Conservation (phyloP, 2,797 vertebrate genomes). For the Rhinatrema bivittatum region DNA sequence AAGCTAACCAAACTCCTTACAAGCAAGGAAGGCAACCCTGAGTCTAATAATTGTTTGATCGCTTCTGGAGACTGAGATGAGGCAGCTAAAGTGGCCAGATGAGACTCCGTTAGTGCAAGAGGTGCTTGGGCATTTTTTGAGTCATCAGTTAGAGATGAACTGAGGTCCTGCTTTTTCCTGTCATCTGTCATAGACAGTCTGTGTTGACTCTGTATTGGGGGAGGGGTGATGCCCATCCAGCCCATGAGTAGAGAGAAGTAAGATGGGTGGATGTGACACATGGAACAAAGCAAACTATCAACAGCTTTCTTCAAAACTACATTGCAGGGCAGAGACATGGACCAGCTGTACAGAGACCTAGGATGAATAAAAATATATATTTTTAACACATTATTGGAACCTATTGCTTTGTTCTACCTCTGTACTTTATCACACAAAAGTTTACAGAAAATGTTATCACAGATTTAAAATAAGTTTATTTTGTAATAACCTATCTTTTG, state of each 20-base stretch:
- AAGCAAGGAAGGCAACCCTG: slow-evolving; percentile 85
- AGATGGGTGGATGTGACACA: slow-evolving; percentile 96
- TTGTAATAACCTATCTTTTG: too few relatives aligned
- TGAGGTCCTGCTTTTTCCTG: slow-evolving; percentile 89
- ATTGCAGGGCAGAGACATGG: slow-evolving; percentile 93
- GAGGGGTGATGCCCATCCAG: slow-evolving; percentile 89
- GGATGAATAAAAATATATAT: slow-evolving; percentile 9
- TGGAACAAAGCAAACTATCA: slow-evolving; percentile 93
- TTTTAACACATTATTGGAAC: slow-evolving; percentile 1
- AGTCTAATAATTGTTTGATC: slow-evolving; percentile 91
- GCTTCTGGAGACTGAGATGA: slow-evolving; percentile 95
- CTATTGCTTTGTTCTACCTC: neutral
- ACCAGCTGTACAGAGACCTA: slow-evolving; percentile 93
- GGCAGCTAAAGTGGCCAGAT: slow-evolving; percentile 85
- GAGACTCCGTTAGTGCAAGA: slow-evolving; percentile 78
- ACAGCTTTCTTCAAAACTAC: slow-evolving; percentile 96
- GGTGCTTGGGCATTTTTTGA: slow-evolving; percentile 89
- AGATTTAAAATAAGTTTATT: too few relatives aligned
- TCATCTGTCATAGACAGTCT: slow-evolving; percentile 94
- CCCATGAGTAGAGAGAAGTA: slow-evolving; percentile 97
- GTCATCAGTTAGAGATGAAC: slow-evolving; percentile 83
- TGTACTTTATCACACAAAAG: neutral
- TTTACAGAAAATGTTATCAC: neutral
- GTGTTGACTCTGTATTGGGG: slow-evolving; percentile 71
- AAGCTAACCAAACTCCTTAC: slow-evolving; percentile 88